Base-by-base conservation (phyloP, 2,113 vertebrate species). In the Lagenorhynchus albirostris region DNA sequence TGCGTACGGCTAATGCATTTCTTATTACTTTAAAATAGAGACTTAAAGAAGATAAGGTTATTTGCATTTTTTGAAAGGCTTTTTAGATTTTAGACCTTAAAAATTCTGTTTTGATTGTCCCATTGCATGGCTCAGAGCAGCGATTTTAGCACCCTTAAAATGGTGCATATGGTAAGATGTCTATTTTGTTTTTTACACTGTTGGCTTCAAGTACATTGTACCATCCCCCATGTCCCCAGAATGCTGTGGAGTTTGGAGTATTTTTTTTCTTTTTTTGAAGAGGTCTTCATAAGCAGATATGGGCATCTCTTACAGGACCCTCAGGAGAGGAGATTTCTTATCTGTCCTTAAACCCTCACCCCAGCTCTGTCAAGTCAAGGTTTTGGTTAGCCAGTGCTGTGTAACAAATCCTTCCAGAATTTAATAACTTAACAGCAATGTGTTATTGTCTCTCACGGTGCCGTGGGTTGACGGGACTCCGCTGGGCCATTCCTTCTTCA, bases 1-100 rank as follows among this genome's bases (percentile, higher is more conserved):
- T 74, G 79, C 31, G 74, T 83, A 21, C 94, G 94, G 79, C 38
- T 97, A 94, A 93, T 92, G 70, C 79, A 95, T 95, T 95, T 98
- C 60, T 97, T 97, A 74, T 25, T 77, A 33, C 65, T 94, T 97
- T 94, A 86, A 97, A 92, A 90, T 36, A 36, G 41, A 36, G 15
- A 77, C 58, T 90, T 82, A 18, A 55, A 79, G 91, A 92, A 8
- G 53, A 92, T 84, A 76, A 10, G 36, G 67, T 89, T 62, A 31
- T 84, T 84, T 94, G 33, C 14, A 92, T 94, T 60, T 63, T 98
- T 68, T 91, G 67, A 67, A 90, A 97, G 82, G 9, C 25, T 53
- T 74, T 18, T 36, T 71, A 62, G 58, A 95, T 81, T 93, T 92
- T 60, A 1, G 91, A 29, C 36, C 91, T 98, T 83, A n/a, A 67